These are phyloP conservation scores for Patella vulgata DNA, from an alignment of 1,140 invertebrate genomes.

Conservation along the genomic window DNA sequence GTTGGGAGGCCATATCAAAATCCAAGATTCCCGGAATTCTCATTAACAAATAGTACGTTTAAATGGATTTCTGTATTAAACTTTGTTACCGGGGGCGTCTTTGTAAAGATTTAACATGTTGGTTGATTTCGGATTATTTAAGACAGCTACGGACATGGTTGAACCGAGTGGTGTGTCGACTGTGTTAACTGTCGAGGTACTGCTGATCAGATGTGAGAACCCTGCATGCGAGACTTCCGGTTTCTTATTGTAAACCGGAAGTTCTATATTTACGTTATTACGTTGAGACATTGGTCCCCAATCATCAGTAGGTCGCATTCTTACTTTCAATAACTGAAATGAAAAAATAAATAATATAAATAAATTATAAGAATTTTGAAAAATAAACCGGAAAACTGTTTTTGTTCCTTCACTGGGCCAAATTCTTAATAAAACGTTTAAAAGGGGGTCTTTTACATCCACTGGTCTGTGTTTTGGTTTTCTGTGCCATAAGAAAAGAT, in stretches of 20 bases:
- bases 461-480: too few species aligned
- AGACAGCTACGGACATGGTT: too few species aligned
- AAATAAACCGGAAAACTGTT: constrained; percentile 34
- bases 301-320: constrained; percentile 20
- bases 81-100: too few species aligned
- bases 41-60: too few species aligned
- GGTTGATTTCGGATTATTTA: too few species aligned
- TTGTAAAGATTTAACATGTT: too few species aligned
- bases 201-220: constrained; percentile 17
- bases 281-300: constrained; percentile 15
- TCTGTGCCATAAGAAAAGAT: too few species aligned
- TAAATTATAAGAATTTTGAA: constrained; percentile 36
- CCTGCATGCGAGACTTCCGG: constrained; percentile 6
- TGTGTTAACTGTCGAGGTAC: constrained; percentile 25
- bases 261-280: constrained; percentile 4
- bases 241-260: neutral
- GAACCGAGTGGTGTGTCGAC: constrained; percentile 1
- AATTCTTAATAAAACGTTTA: too few species aligned
- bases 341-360: constrained; percentile 27
- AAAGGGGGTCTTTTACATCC: too few species aligned
- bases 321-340: constrained; percentile 22
- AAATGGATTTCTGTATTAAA: too few species aligned
- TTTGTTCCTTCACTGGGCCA: constrained; percentile 32
- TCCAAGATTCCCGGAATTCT: too few species aligned
- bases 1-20: too few species aligned